Evolutionary conservation across 2,797 vertebrate genomes (phyloP).

Genomic region (Crax fasciolata): DNA sequence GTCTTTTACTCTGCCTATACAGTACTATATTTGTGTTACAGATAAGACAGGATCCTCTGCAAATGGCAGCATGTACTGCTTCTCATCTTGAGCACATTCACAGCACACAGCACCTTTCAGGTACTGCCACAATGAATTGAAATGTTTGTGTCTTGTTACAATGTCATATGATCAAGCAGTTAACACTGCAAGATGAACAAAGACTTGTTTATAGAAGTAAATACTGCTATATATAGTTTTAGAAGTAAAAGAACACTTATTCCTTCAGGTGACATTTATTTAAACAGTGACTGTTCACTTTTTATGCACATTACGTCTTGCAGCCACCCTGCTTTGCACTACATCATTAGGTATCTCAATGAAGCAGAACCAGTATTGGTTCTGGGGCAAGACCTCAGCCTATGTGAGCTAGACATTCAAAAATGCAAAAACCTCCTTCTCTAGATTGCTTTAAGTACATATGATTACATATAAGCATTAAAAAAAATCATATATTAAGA

Average conservation of each 20-base stretch:
- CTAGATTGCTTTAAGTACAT: background rate
- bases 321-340: background rate
- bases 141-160: background rate
- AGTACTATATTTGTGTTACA: background rate
- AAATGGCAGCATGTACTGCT: background rate
- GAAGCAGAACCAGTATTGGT: background rate
- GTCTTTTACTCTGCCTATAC: background rate
- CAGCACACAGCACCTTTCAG: fast-evolving
- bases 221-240: background rate
- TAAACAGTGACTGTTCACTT: background rate
- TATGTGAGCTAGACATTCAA: background rate
- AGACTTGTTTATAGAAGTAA: background rate
- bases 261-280: background rate
- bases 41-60: background rate
- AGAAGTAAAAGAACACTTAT: background rate
- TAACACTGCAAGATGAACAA: background rate
- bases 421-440: background rate
- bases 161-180: background rate
- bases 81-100: background rate
- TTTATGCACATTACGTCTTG: background rate
- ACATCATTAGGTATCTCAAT: background rate
- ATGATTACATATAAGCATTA: background rate
- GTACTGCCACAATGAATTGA: background rate
- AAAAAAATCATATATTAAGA: background rate
- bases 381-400: background rate